Percentiles rank a stretch among this genome's conserved stretches.
These are phyloP conservation scores for Melanotaenia maccullochi DNA, from an alignment of 2,797 vertebrate species.

Conservation along the genomic window DNA sequence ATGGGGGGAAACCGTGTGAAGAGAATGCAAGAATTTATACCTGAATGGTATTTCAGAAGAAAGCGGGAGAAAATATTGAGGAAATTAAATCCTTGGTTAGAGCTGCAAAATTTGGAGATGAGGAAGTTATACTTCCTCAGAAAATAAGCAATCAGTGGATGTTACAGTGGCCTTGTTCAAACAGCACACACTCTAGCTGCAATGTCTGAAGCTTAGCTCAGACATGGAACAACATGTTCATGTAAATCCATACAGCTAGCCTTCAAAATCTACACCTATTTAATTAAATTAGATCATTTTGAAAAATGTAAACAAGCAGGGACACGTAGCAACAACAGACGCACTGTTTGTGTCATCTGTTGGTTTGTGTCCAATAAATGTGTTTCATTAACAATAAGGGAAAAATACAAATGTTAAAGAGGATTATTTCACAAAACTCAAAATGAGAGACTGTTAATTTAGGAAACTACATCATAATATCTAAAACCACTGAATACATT, in stretches of 20 bases:
- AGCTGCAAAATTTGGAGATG: not conserved
- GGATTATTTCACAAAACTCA: too few relatives aligned
- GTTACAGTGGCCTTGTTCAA: not conserved
- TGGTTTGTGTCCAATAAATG: not conserved
- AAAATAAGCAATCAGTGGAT: not conserved
- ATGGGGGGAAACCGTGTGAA: constrained; percentile 20
- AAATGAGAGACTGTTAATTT: too few relatives aligned
- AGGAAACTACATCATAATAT: too few relatives aligned
- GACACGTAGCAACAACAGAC: not conserved
- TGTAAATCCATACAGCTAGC: not conserved
- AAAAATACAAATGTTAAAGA: too few relatives aligned
- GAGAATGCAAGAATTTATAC: constrained; percentile 7
- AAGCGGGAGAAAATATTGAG: not conserved
- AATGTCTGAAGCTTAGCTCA: not conserved
- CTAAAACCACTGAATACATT: not conserved
- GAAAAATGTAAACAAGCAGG: not conserved
- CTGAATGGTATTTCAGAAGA: not conserved
- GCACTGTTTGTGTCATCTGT: not conserved
- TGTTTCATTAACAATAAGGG: not conserved
- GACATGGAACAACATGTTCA: not conserved
- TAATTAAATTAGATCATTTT: not conserved
- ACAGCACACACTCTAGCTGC: not conserved
- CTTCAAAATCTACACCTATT: not conserved
- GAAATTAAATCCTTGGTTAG: not conserved
- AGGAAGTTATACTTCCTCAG: not conserved